Base-by-base conservation (phyloP, 2,888 invertebrate species). In the Branchipolynoe longqiensis region DNA sequence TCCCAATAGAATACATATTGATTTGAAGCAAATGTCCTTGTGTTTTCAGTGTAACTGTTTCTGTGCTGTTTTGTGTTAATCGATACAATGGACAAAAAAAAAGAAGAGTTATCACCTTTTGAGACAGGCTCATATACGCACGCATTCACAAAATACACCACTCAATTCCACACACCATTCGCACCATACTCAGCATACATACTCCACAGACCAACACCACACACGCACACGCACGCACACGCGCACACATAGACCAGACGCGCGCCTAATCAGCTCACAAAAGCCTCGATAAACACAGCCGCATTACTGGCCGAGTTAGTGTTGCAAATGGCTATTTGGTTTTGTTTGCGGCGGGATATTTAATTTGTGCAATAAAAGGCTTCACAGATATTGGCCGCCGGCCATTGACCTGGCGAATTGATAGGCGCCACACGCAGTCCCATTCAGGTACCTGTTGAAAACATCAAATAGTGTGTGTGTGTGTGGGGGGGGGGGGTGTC, bases 281-380 rank as follows among this genome's bases (percentile, higher is more conserved):
- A 69, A 69, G 69, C 36, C 69, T 69, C 62, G 33, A 69, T 69
- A 69, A 69, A 31, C 69, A 69, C 69, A 22, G 69, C 22, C 38
- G 69, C 69, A 69, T 69, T 69, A 69, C 69, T 38, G 69, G 69
- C 38, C 36, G 36, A 69, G 69, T 69, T 69, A 69, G 69, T 69
- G 69, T 69, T 69, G 69, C 69, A 69, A 69, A 69, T 69, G 69
- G 69, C 38, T 33, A 33, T 69, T 69, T 69, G 69, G 38, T 69
- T 69, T 69, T 69, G 69, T 69, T 69, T 69, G 69, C 38, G 69
- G 69, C 33, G 69, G 69, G 69, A 69, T 69, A 69, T 69, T 69
- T 69, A 69, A 69, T 69, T 69, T 69, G 69, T 69, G 69, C 69
- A 69, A 69, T 69, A 69, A 69, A 69, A 69, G 69, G 38, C 36